Evolutionary conservation across 2,113 vertebrate genomes (phyloP).

Genomic region (Condylura cristata): DNA sequence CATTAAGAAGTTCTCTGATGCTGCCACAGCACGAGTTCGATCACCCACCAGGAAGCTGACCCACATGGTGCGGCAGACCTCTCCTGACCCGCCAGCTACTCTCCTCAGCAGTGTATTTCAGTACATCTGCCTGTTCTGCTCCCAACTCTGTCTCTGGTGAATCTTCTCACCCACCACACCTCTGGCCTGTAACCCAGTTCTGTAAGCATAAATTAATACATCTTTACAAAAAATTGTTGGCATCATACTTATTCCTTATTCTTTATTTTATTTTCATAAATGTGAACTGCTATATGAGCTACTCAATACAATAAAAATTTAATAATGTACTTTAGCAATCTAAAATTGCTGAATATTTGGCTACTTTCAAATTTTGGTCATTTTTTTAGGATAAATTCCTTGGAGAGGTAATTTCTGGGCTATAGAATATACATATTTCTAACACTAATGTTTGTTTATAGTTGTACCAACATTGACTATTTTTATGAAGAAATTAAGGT

Average conservation of each 20-base stretch:
- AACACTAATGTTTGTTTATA: neutral
- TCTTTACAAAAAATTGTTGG: constrained; percentile 11
- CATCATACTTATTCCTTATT: neutral
- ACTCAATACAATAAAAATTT: neutral
- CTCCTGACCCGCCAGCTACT: too few species aligned
- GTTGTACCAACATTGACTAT: neutral
- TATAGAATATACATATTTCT: neutral
- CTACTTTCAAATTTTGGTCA: neutral
- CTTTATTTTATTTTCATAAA: constrained; percentile 35
- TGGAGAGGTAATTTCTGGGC: neutral
- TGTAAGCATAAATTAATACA: too few species aligned
- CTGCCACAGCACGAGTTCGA: too few species aligned
- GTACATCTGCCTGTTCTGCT: too few species aligned
- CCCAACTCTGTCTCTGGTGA: too few species aligned
- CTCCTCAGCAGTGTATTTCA: too few species aligned
- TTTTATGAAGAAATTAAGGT: constrained; percentile 44
- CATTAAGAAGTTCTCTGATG: too few species aligned
- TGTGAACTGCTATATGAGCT: neutral
- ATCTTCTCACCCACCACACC: too few species aligned
- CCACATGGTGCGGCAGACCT: too few species aligned
- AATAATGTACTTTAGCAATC: constrained; percentile 31
- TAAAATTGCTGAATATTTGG: constrained; percentile 29
- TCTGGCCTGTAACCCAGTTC: too few species aligned
- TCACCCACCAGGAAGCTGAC: too few species aligned
- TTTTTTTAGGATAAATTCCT: neutral